Percentiles rank a stretch among this genome's conserved stretches.
Conservation (phyloP, 1,140 invertebrate species). For the Arion vulgaris region DNA sequence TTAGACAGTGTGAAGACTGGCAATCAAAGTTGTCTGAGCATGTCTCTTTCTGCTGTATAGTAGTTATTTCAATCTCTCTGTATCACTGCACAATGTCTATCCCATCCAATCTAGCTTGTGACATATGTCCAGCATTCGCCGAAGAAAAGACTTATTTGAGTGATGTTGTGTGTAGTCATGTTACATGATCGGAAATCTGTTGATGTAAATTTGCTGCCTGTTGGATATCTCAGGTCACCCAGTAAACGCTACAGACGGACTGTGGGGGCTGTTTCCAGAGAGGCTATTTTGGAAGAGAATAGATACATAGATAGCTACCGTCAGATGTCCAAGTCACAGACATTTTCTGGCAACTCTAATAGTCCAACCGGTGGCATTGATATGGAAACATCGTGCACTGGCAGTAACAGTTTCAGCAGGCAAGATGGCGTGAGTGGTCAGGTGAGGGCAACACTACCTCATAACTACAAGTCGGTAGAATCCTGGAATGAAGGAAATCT, state of each 20-base stretch:
- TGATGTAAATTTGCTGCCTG: not conserved
- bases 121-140: no score
- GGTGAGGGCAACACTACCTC: constrained; percentile 63
- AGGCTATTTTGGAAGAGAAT: constrained; percentile 74
- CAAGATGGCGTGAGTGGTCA: constrained; percentile 62
- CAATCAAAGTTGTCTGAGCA: no score
- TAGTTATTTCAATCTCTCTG: no score
- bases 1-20: no score
- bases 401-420: constrained; percentile 56
- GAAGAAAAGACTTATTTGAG: no score
- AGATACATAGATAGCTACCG: constrained; percentile 70
- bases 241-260: constrained; percentile 78
- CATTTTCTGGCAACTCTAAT: constrained; percentile 58
- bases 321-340: constrained; percentile 69
- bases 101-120: no score
- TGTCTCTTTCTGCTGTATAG: no score
- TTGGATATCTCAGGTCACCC: constrained; percentile 74
- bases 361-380: not conserved
- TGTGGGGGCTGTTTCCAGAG: constrained; percentile 68
- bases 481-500: constrained; percentile 53
- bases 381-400: constrained; percentile 1
- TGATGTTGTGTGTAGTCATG: no score
- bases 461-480: constrained; percentile 63
- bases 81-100: no score
- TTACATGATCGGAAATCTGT: no score